Conservation (phyloP, 2,888 invertebrate genomes). For the Mimachlamys varia region DNA sequence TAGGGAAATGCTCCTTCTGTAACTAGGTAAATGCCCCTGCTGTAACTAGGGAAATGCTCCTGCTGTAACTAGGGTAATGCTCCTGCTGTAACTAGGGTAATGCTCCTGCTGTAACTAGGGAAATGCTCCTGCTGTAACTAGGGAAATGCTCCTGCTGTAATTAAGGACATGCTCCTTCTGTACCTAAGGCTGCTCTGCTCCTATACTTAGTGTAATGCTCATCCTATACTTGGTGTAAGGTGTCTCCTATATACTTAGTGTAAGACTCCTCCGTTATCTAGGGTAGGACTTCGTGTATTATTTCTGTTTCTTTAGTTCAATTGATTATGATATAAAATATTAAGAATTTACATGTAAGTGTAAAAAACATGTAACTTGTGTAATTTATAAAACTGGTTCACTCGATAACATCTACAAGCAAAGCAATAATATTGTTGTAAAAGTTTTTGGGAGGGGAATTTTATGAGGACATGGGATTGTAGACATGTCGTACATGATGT, state of each 20-base stretch:
- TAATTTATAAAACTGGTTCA: background rate
- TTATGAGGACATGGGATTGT: background rate
- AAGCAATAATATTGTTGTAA: background rate
- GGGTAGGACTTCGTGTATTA: too few relatives aligned
- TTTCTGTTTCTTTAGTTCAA: background rate
- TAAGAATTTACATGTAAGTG: background rate
- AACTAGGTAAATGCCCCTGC: too few relatives aligned
- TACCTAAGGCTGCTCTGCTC: too few relatives aligned
- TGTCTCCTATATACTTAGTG: background rate
- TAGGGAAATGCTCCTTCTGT: too few relatives aligned
- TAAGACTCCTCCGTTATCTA: background rate
- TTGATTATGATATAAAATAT: background rate
- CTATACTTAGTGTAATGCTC: background rate
- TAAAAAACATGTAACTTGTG: conserved; percentile 4
- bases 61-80: background rate
- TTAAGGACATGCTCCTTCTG: too few relatives aligned
- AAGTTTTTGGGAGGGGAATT: background rate
- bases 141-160: background rate
- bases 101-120: too few relatives aligned
- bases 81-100: background rate
- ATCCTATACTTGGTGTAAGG: too few relatives aligned
- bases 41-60: too few relatives aligned
- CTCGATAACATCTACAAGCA: background rate
- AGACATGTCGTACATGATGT: background rate
- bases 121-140: background rate